Conservation (phyloP, 2,113 vertebrate species). For the Leptocoma aspasia region DNA sequence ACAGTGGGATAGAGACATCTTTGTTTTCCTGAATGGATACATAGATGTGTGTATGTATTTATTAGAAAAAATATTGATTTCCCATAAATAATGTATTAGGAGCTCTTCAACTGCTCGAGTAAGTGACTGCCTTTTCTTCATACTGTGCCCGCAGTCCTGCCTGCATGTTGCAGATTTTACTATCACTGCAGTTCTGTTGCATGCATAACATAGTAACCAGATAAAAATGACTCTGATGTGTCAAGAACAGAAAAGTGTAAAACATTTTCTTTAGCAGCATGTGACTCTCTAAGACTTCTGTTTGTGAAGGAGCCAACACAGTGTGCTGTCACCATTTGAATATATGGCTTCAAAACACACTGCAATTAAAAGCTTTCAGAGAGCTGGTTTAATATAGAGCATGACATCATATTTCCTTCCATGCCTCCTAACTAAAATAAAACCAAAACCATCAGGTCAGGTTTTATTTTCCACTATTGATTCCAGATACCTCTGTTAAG, state of each 20-base stretch:
- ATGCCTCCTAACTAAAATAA: neutral
- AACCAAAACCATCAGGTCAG: neutral
- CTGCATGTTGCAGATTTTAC: neutral
- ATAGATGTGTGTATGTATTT: neutral
- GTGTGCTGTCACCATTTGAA: neutral
- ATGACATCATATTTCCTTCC: neutral
- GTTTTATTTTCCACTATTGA: neutral
- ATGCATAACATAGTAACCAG: conserved; percentile 11
- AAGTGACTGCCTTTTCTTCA: neutral
- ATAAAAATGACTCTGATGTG: neutral
- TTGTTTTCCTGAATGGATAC: neutral
- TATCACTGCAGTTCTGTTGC: neutral
- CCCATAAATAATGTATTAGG: neutral
- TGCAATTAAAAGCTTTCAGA: neutral
- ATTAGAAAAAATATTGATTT: conserved; percentile 19
- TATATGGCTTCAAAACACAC: neutral
- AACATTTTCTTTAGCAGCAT: neutral
- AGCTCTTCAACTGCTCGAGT: neutral
- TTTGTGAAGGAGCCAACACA: neutral
- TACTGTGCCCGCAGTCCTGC: neutral
- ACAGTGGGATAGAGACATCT: neutral
- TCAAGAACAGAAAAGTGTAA: neutral
- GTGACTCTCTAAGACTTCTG: neutral
- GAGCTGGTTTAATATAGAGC: neutral
- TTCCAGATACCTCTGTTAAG: neutral